Conservation (phyloP, 1,140 invertebrate genomes). For the honey bee (Apis mellifera) region Amel_HAv3.1 CM009931.2:2586501-2587000, state of each 20-base stretch:
- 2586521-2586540: slow-evolving; percentile 65
- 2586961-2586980: too few species aligned
- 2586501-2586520: neutral
- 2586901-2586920: neutral
- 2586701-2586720: slow-evolving; percentile 78
- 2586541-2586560: slow-evolving; percentile 75
- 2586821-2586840: slow-evolving; percentile 70
- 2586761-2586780: slow-evolving; percentile 66
- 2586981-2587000: too few species aligned
- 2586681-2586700: slow-evolving; percentile 72
- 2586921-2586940: too few species aligned
- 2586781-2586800: slow-evolving; percentile 75
- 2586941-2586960: too few species aligned
- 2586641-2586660: slow-evolving; percentile 44
- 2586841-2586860: slow-evolving; percentile 76
- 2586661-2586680: slow-evolving; percentile 22
- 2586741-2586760: slow-evolving; percentile 78
- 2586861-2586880: slow-evolving; percentile 57
- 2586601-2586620: slow-evolving; percentile 76
- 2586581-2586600: slow-evolving; percentile 68
- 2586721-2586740: slow-evolving; percentile 76
- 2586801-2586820: slow-evolving; percentile 74
- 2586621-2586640: slow-evolving; percentile 69
- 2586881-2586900: slow-evolving; percentile 4
- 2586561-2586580: slow-evolving; percentile 76